A percentile compares a stretch with the other conserved stretches of the same genome.
phyloP scores from a whole-genome alignment of 2,113 vertebrate genomes.

The Strix uralensis region DNA sequence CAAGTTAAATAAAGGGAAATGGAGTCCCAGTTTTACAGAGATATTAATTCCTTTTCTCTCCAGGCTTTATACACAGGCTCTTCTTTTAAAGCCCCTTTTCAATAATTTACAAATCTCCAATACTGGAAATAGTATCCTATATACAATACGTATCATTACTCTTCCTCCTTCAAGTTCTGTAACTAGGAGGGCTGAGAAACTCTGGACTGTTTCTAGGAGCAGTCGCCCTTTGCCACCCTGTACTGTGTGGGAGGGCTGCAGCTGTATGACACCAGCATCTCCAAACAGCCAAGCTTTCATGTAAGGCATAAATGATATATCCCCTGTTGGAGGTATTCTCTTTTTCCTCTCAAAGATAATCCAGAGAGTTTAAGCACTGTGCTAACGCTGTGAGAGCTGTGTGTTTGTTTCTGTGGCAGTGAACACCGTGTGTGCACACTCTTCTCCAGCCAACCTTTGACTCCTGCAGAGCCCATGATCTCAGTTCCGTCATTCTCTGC shows the following conservation, averaged over 20 bases:
- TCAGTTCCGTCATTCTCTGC: not conserved
- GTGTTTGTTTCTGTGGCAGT: not conserved
- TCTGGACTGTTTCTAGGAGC: not conserved
- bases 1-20: not conserved
- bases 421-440: accelerated
- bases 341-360: not conserved
- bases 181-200: not conserved
- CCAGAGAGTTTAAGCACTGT: not conserved
- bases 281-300: not conserved
- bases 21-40: not conserved
- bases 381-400: not conserved
- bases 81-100: not conserved
- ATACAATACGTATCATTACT: not conserved
- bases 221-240: not conserved
- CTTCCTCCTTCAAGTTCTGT: not conserved
- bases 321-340: not conserved
- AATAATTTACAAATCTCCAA: not conserved
- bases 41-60: not conserved
- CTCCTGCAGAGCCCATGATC: not conserved
- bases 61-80: not conserved
- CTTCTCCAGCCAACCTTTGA: not conserved
- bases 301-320: not conserved
- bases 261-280: not conserved
- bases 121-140: not conserved
- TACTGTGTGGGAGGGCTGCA: not conserved